These are phyloP conservation scores for Onchidella celtica DNA, from an alignment of 2,888 invertebrate genomes.

Conservation along the genomic window DNA sequence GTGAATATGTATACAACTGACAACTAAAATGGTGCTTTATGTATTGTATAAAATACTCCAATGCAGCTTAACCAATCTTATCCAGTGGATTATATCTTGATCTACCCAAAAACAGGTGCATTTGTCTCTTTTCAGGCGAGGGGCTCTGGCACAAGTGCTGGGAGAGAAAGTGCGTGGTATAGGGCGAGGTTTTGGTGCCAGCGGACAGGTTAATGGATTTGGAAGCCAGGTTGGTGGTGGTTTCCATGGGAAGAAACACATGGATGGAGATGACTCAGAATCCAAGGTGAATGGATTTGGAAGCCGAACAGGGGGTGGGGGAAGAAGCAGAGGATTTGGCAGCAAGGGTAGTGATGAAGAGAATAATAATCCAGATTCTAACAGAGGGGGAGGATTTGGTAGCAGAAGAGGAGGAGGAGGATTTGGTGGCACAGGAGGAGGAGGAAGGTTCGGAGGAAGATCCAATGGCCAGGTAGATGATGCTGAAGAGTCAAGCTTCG, in stretches of 20 bases:
- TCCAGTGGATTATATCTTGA: too few species aligned
- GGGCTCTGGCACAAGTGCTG: constrained; percentile 24
- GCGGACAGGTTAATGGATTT: constrained; percentile 17
- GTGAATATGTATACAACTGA: too few species aligned
- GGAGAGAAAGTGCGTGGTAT: constrained; percentile 41
- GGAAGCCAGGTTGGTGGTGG: neutral
- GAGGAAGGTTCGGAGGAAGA: neutral
- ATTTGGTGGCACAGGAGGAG: neutral
- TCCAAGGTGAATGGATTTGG: neutral
- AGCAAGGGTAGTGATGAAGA: constrained; percentile 11
- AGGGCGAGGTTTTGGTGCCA: constrained; percentile 28
- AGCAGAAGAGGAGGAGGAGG: neutral
- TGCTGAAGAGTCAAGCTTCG: neutral
- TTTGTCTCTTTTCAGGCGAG: too few species aligned
- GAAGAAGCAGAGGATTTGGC: constrained; percentile 3
- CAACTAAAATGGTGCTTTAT: too few species aligned
- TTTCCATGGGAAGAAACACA: neutral
- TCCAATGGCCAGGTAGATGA: constrained; percentile 2
- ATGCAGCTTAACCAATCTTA: too few species aligned
- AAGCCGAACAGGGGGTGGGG: neutral
- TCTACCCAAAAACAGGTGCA: too few species aligned
- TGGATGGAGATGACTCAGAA: neutral
- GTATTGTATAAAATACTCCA: too few species aligned
- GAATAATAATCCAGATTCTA: neutral
- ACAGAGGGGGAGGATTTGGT: neutral